phyloP scores from a whole-genome alignment of 2,113 vertebrate genomes.

The Pipa parva region DNA sequence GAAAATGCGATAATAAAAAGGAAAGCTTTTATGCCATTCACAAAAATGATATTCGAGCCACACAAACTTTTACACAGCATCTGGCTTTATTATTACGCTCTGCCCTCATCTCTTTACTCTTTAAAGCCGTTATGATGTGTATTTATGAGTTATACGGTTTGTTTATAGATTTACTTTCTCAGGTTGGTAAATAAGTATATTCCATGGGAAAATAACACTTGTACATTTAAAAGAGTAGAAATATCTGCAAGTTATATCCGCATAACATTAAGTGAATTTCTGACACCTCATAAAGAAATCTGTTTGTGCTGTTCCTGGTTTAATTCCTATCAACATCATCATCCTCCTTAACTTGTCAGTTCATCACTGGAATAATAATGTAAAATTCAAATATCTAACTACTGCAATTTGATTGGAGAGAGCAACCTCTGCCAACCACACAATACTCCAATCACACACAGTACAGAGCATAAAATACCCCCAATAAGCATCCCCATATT shows the following conservation, averaged over 20 bases:
- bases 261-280: constrained; percentile 30
- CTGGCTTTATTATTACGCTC: constrained; percentile 24
- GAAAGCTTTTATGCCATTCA: constrained; percentile 32
- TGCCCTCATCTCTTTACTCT: constrained; percentile 7
- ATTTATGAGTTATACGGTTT: constrained; percentile 32
- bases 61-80: constrained; percentile 21
- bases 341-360: constrained; percentile 28
- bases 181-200: constrained; percentile 36
- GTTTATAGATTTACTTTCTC: constrained; percentile 26
- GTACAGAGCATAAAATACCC: too few relatives aligned
- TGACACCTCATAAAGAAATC: constrained; percentile 21
- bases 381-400: constrained; percentile 27
- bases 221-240: constrained; percentile 32
- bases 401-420: too few relatives aligned
- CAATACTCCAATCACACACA: too few relatives aligned
- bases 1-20: constrained; percentile 22
- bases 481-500: too few relatives aligned
- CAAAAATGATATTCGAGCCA: constrained; percentile 26
- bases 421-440: too few relatives aligned
- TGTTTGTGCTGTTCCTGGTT: constrained; percentile 9
- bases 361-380: constrained; percentile 26
- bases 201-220: constrained; percentile 24
- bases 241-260: constrained; percentile 35
- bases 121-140: constrained; percentile 13
- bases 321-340: constrained; percentile 29